phyloP scores from a whole-genome alignment of 2,797 vertebrate genomes.

The Tachyglossus aculeatus region DNA sequence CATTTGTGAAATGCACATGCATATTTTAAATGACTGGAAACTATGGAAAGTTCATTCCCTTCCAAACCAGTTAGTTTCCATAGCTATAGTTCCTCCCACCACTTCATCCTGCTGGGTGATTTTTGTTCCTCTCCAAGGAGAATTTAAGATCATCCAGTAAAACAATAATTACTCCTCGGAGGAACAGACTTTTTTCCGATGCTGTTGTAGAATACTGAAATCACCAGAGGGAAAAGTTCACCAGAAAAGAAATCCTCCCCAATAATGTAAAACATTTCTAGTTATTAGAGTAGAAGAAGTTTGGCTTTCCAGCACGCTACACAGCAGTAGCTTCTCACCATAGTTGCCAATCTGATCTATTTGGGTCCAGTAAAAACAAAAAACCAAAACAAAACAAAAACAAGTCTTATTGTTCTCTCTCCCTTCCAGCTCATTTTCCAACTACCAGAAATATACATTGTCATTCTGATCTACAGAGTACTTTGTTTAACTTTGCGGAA shows the following conservation, averaged over 20 bases:
- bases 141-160: background rate
- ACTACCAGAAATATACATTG: background rate
- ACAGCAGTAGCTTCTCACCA: constrained; percentile 7
- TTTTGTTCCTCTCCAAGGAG: background rate
- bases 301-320: background rate
- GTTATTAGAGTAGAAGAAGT: constrained; percentile 29
- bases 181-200: constrained; percentile 16
- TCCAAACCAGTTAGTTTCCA: background rate
- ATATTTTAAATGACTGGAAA: constrained; percentile 23
- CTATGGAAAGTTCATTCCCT: constrained; percentile 18
- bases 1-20: background rate
- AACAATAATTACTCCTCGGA: background rate
- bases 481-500: background rate
- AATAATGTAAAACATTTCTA: constrained; percentile 34
- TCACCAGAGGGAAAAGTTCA: constrained; percentile 5
- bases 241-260: constrained; percentile 24
- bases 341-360: background rate
- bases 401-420: background rate
- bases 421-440: background rate
- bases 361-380: background rate
- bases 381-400: too few species aligned
- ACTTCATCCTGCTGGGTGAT: background rate
- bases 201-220: constrained; percentile 26
- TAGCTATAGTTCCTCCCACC: background rate
- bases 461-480: background rate